Base-by-base conservation (phyloP, 2,113 vertebrate species). In the Agelaius phoeniceus region DNA sequence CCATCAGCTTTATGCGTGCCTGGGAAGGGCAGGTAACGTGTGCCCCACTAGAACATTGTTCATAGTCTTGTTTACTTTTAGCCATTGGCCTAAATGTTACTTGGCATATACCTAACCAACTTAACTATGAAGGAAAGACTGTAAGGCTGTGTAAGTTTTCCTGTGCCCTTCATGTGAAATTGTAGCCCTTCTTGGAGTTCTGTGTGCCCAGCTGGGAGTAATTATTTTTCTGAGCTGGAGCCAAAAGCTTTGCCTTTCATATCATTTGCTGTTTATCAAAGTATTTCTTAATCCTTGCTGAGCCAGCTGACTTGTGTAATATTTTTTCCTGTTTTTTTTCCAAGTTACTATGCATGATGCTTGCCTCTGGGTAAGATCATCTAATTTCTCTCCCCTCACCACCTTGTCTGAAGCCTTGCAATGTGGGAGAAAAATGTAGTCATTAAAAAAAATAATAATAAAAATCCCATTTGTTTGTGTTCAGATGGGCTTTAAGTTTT, bases 221-320 rank as follows among this genome's bases (percentile, higher is more conserved):
- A 96, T 96, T 97, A 96, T 62, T 90, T 84, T 79, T 79, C 86
- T 96, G 96, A 94, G 48, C 71, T 41, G 49, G 49, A 86, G 96
- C 97, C 96, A 97, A 75, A 90, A 83, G 67, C 62, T 95, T 94
- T 94, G 74, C 89, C 72, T 97, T 97, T 97, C 82, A 49, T 97
- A 95, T 97, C 79, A 72, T 94, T 95, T 96, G 93, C 91, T 97
- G 52, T 97, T 97, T 95, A 97, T 98, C 93, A 97, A 88, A 82
- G 91, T 97, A 94, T 95, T 97, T 96, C 93, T 91, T 97, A 97
- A 96, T 98, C 83, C 89, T 96, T 81, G 75, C 92, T 93, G 91
- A 96, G 96, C 75, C 88, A 95, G 78, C 91, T 96, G 84, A 91
- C 65, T 96, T 94, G 74, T 91, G 87, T 94, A 96, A 94, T 93